Percentiles rank a stretch among this genome's conserved stretches.
These are phyloP conservation scores for Neoarius graeffei DNA, from an alignment of 2,113 vertebrate genomes.

Conservation along the genomic window DNA sequence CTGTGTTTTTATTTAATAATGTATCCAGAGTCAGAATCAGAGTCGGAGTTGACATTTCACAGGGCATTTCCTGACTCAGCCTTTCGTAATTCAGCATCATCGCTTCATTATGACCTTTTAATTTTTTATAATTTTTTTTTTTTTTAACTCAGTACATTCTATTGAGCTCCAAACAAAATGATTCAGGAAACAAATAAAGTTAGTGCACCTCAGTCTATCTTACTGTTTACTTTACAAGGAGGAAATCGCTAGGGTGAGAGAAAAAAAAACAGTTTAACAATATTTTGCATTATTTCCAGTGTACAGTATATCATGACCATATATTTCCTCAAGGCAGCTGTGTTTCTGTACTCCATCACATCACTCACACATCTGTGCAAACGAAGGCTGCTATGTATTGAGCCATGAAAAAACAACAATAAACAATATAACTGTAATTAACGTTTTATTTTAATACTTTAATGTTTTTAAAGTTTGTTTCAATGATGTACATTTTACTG, in stretches of 20 bases:
- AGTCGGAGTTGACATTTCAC: background rate
- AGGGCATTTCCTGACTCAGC: background rate
- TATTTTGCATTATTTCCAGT: background rate
- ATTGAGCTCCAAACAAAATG: background rate
- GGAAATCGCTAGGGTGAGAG: background rate
- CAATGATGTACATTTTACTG: background rate
- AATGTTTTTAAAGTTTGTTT: background rate
- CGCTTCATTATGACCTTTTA: background rate
- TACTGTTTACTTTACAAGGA: background rate
- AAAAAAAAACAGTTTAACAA: background rate
- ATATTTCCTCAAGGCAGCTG: slow-evolving; percentile 31
- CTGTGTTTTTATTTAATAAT: background rate
- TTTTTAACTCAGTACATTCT: background rate
- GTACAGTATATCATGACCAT: background rate
- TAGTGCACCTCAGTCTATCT: background rate
- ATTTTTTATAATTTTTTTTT: background rate
- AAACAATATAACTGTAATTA: background rate
- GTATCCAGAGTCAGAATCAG: background rate
- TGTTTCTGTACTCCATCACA: background rate
- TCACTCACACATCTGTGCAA: slow-evolving; percentile 10
- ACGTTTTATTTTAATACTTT: slow-evolving; percentile 22
- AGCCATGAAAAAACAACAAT: slow-evolving; percentile 10
- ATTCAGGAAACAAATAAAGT: background rate
- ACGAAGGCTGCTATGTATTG: slow-evolving; percentile 29
- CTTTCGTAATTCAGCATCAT: slow-evolving; percentile 1